Evolutionary conservation across 2,113 vertebrate genomes (phyloP), one percentile per base, ranked within the genome.

Genomic region (Albula glossodonta): DNA sequence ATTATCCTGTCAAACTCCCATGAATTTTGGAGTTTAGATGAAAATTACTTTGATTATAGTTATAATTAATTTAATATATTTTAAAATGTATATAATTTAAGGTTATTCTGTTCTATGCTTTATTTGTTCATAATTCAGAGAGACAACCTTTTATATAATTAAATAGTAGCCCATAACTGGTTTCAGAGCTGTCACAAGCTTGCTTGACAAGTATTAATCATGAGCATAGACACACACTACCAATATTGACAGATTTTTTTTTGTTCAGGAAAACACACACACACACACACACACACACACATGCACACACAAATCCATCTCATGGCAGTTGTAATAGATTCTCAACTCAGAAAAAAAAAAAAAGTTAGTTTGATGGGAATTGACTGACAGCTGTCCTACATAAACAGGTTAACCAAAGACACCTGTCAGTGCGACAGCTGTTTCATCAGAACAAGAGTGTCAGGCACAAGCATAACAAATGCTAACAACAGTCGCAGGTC

Each of bases 371-470:
- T 51, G 50, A 22, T 48, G 49, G 80, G 15, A 81, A 52, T 1
- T 17, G 80, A 52, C 17, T 52, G 80, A 78, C 77, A 81, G 80
- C 80, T 22, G 17, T 80, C 50, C 80, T 81, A 50, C 51, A 52
- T 48, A 78, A 78, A 48, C 50, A n/a, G 51, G 80, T 52, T 52
- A 12, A 51, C 50, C 15, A 3, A 51, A n/a, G 80, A 81, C 51
- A 51, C 49, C 49, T 51, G 79, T 78, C 25, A 6, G 66, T 22
- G 13, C 22, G 79, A 80, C 79, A 51, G 50, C 49, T 17, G 48
- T 51, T 80, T 22, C 49, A 15, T 51, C 13, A 50, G 49, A n/a
- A 31, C 31, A 31, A 8, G n/a, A 48, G n/a, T 31, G 41, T 41
- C 7, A 41, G n/a, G 81, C n/a, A 57, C 31, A 41, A 25, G 13